A percentile compares a stretch with the other conserved stretches of the same genome.
phyloP scores from a whole-genome alignment of 2,113 vertebrate species.

The Heptranchias perlo region DNA sequence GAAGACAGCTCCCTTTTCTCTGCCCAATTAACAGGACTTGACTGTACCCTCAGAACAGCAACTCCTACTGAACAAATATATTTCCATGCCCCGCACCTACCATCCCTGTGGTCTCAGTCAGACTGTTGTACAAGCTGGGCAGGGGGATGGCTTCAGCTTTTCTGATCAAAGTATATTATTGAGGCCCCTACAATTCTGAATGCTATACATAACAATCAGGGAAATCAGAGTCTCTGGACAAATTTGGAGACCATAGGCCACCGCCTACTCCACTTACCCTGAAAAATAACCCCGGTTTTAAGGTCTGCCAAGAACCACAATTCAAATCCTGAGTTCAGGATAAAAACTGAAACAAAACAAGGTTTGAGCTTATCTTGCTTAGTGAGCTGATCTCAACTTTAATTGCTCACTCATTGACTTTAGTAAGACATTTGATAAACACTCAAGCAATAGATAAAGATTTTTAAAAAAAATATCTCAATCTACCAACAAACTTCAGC shows the following conservation, averaged over 20 bases:
- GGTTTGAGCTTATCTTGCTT: neutral
- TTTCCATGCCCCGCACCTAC: neutral
- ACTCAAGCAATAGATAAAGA: neutral
- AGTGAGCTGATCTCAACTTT: neutral
- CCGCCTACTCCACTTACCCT: slow-evolving; percentile 5
- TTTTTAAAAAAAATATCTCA: too few species aligned
- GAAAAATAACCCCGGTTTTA: neutral
- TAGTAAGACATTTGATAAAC: neutral
- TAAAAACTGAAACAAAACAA: slow-evolving; percentile 15
- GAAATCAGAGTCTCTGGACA: neutral
- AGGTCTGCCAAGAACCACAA: neutral
- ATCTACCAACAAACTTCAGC: neutral
- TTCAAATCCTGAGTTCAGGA: neutral
- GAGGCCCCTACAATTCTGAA: neutral
- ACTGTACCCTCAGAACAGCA: too few species aligned
- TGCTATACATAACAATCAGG: too few species aligned
- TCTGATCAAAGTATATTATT: neutral
- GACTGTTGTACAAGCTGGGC: neutral
- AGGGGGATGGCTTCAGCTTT: neutral
- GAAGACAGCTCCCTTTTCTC: neutral
- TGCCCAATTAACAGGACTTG: neutral
- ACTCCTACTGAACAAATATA: neutral
- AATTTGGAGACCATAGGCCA: slow-evolving; percentile 5
- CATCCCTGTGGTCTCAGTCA: neutral
- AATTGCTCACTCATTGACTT: neutral